Base-by-base conservation (phyloP, 2,113 vertebrate genomes). In the Thunnus thynnus region DNA sequence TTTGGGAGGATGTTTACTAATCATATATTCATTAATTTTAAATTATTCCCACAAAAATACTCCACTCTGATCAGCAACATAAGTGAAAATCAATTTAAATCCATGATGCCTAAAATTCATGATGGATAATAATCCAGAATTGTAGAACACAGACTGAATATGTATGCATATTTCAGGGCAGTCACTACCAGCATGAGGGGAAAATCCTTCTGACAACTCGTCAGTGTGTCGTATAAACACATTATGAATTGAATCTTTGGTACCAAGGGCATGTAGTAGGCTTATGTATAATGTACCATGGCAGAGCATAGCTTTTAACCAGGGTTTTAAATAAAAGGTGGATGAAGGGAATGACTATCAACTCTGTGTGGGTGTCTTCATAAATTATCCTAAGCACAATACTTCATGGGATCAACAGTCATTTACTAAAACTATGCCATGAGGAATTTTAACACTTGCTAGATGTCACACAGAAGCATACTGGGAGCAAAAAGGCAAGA, bases 311-410 rank as follows among this genome's bases (percentile, higher is more conserved):
- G 88, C 89, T 90, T 91, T 93, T 90, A 92, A 91, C 90, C 89
- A 83, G 78, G 88, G 84, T 87, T 89, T 91, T 57, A 92, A 93
- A 93, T 92, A 94, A 94, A 94, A 93, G 91, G 89, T 93, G 89
- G 85, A 86, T 94, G 88, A 91, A 86, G 80, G 81, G 88, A 93
- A 91, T 89, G 85, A 92, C 89, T 94, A 89, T 92, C 84, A 91
- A 72, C 85, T 89, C 83, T 89, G 86, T 93, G 94, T 94, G 93
- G 93, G 93, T 93, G 95, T 94, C 91, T 89, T 91, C 89, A 91
- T 93, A 90, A 94, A 94, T 94, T 91, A 95, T 79, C 85, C 73
- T 83, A 80, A 79, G 72, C 90, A 92, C 87, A 91, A 91, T 89
- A 84, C 58, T 89, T 90, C 78, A 86, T 20, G 70, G 88, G 89